Conservation (phyloP, 1,140 invertebrate genomes). For the Danaus melanippus region DNA sequence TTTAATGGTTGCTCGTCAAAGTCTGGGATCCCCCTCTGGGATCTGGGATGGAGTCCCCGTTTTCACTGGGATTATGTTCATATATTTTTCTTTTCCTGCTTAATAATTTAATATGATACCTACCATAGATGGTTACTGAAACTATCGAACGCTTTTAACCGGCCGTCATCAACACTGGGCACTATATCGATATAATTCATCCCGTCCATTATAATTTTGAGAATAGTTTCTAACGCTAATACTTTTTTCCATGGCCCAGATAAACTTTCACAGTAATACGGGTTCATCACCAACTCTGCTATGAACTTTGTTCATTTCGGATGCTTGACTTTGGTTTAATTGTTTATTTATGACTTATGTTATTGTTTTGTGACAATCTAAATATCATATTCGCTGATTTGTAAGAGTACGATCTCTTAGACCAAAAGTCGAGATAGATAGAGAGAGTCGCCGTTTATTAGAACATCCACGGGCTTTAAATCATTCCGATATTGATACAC, state of each 20-base stretch:
- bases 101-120: constrained; percentile 26
- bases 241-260: constrained; percentile 20
- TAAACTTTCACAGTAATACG: constrained; percentile 21
- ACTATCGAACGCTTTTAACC: constrained; percentile 24
- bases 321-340: constrained; percentile 16
- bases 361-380: constrained; percentile 21
- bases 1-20: too few relatives aligned
- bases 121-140: constrained; percentile 22
- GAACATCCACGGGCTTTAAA: constrained; percentile 19
- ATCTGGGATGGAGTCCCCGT: too few relatives aligned
- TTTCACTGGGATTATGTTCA: too few relatives aligned
- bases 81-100: constrained; percentile 16
- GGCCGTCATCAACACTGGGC: constrained; percentile 20
- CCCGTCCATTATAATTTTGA: constrained; percentile 23
- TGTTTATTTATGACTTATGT: constrained; percentile 20
- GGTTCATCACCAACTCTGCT: constrained; percentile 22
- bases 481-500: constrained; percentile 22
- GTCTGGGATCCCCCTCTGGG: too few relatives aligned
- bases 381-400: constrained; percentile 28
- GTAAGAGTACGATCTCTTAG: constrained; percentile 28
- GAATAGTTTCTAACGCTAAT: constrained; percentile 22
- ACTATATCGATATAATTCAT: constrained; percentile 28
- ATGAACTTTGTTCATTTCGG: constrained; percentile 15
- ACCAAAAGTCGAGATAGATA: constrained; percentile 34
- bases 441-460: constrained; percentile 25